These are phyloP conservation scores for Dendrolimus kikuchii DNA, from an alignment of 1,140 invertebrate genomes.

Conservation along the genomic window DNA sequence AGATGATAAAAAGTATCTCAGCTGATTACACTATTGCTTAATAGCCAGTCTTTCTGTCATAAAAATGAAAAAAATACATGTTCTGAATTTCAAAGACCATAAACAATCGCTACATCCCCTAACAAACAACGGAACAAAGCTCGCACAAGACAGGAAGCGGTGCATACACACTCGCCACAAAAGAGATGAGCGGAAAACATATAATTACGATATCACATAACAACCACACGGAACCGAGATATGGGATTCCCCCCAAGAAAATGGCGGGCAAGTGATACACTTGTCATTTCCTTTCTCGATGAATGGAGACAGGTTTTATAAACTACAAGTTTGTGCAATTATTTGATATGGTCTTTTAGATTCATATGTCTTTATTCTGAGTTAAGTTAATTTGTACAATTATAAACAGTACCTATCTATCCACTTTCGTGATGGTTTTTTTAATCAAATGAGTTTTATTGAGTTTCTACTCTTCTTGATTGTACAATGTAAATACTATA, in stretches of 20 bases:
- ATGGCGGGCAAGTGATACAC: conserved; percentile 39
- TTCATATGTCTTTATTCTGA: conserved; percentile 5
- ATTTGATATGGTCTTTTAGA: background rate
- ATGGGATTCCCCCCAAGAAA: conserved; percentile 26
- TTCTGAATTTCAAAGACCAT: background rate
- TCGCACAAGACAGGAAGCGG: conserved; percentile 35
- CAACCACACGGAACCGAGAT: conserved; percentile 24
- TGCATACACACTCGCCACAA: conserved; percentile 31
- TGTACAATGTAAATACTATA: too few relatives aligned
- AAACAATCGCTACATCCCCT: conserved; percentile 6
- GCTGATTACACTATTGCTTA: too few relatives aligned
- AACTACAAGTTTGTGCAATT: conserved; percentile 7
- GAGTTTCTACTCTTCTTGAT: too few relatives aligned
- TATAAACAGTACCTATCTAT: too few relatives aligned
- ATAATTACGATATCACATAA: conserved; percentile 59
- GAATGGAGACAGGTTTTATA: conserved; percentile 18
- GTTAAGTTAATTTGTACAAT: too few relatives aligned
- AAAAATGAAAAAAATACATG: background rate
- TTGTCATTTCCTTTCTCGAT: conserved; percentile 39
- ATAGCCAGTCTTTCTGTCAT: too few relatives aligned
- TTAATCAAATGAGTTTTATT: too few relatives aligned
- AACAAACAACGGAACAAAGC: conserved; percentile 11
- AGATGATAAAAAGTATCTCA: too few relatives aligned
- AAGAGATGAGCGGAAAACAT: conserved; percentile 62
- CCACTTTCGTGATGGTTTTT: background rate